Evolutionary conservation across 2,797 vertebrate species (phyloP).

Genomic region (Hypotaenidia philippensis): DNA sequence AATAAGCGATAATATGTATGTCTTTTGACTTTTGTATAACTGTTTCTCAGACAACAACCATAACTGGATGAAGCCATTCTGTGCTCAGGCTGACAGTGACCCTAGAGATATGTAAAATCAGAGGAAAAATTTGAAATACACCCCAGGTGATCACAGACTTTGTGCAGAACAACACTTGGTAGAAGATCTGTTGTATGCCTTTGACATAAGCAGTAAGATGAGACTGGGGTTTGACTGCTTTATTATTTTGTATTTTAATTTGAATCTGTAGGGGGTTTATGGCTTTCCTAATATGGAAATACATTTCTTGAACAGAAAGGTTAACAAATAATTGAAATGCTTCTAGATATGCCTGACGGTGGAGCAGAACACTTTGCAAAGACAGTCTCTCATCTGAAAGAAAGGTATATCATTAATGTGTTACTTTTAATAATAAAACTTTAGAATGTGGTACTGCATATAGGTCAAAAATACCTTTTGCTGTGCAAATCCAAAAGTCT

Average conservation of each 20-base stretch:
- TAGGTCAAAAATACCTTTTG: not conserved
- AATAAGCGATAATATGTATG: not conserved
- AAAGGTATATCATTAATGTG: constrained; percentile 82
- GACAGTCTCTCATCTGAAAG: constrained; percentile 91
- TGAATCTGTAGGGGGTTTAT: not conserved
- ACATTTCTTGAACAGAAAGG: not conserved
- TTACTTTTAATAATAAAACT: not conserved
- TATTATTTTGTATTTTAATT: not conserved
- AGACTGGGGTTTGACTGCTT: not conserved
- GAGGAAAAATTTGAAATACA: not conserved
- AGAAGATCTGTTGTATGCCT: not conserved
- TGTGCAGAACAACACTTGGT: not conserved
- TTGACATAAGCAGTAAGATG: not conserved
- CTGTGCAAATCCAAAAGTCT: not conserved
- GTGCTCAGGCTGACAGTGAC: not conserved
- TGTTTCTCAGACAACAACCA: not conserved
- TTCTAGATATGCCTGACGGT: constrained; percentile 91
- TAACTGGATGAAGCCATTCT: not conserved
- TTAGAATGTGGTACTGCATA: not conserved
- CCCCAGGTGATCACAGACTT: not conserved
- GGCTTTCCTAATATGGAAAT: not conserved
- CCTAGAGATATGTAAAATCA: not conserved
- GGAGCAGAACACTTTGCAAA: constrained; percentile 93
- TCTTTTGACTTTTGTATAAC: not conserved
- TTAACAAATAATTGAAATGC: constrained; percentile 31